Percentiles rank a stretch among this genome's conserved stretches.
phyloP scores from a whole-genome alignment of 1,140 invertebrate genomes.

The Bombus terrestris region DNA sequence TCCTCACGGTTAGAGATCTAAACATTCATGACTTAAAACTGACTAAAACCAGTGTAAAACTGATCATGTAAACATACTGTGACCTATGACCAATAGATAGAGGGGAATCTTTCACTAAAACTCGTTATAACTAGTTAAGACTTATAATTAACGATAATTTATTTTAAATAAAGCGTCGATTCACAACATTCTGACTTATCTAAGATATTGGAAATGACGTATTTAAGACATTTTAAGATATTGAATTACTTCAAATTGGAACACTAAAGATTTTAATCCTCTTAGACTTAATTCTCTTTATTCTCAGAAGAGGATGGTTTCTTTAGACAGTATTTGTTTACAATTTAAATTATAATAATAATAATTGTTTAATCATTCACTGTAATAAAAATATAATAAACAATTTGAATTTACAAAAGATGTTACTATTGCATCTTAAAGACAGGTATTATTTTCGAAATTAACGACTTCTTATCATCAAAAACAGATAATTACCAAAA shows the following conservation, averaged over 20 bases:
- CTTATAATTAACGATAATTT: background rate
- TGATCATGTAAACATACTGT: conserved; percentile 49
- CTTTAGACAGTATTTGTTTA: background rate
- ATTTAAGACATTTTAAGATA: background rate
- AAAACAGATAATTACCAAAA: background rate
- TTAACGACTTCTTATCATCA: background rate
- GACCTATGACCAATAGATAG: conserved; percentile 40
- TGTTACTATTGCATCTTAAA: background rate
- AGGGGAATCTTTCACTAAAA: conserved; percentile 30
- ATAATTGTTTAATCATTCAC: no score
- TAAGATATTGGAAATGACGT: background rate
- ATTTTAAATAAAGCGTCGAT: background rate
- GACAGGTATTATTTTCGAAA: background rate
- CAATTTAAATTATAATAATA: no score
- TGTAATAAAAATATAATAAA: background rate
- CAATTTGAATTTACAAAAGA: background rate
- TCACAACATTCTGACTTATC: background rate
- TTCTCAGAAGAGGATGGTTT: background rate
- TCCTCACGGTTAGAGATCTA: background rate
- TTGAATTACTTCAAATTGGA: background rate
- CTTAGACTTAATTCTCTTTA: background rate
- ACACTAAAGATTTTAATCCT: background rate
- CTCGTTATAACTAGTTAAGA: conserved; percentile 25
- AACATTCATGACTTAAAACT: conserved; percentile 42
- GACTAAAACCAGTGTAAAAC: conserved; percentile 36